Conservation (phyloP, 2,888 invertebrate species). For the Bhutanitis thaidina region DNA sequence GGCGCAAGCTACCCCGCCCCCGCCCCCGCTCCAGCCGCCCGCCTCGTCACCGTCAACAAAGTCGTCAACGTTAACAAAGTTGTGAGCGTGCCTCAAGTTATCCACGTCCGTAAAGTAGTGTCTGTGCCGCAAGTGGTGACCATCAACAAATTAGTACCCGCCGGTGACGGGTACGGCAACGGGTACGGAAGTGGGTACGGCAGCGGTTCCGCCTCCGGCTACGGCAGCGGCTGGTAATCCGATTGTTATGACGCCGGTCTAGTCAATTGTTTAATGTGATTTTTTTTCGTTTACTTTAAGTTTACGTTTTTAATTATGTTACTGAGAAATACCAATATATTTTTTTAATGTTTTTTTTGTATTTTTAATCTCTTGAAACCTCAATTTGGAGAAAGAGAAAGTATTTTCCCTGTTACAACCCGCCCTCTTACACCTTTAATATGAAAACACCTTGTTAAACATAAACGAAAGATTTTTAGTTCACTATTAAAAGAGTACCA, state of each 20-base stretch:
- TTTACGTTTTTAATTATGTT: constrained; percentile 10
- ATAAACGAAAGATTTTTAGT: too few relatives aligned
- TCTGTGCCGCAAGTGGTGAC: constrained; percentile 50
- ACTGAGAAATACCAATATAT: constrained; percentile 11
- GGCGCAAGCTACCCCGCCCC: constrained; percentile 21
- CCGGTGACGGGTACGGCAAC: constrained; percentile 18
- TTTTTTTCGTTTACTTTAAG: constrained; percentile 15
- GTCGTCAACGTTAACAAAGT: constrained; percentile 42
- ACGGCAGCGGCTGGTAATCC: constrained; percentile 29
- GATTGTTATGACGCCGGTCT: not conserved
- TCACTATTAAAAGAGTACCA: too few relatives aligned
- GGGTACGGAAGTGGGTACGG: constrained; percentile 22
- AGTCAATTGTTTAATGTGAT: constrained; percentile 1
- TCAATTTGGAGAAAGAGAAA: too few relatives aligned
- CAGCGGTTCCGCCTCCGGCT: constrained; percentile 27
- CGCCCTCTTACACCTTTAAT: too few relatives aligned
- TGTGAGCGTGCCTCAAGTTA: constrained; percentile 41
- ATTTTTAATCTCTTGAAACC: not conserved
- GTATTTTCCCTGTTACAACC: too few relatives aligned
- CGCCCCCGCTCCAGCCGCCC: constrained; percentile 23
- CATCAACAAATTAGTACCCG: constrained; percentile 50
- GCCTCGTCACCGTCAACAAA: constrained; percentile 41
- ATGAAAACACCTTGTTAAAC: too few relatives aligned
- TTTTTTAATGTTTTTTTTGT: constrained; percentile 9
- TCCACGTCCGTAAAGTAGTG: constrained; percentile 45